phyloP scores from a whole-genome alignment of 2,797 vertebrate genomes.

The Mareca penelope region DNA sequence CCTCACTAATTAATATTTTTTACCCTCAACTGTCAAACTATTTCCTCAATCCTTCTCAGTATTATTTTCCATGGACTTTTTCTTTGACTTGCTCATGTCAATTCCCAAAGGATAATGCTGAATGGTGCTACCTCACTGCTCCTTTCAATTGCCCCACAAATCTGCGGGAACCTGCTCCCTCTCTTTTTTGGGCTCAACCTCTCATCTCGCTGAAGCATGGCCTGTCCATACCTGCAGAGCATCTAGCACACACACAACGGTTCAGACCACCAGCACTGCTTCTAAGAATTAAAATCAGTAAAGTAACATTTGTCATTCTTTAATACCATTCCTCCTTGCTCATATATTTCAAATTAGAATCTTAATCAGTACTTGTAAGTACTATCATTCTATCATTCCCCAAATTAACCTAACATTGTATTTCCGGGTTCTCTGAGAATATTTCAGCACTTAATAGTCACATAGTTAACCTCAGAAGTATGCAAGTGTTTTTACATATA shows the following conservation, averaged over 20 bases:
- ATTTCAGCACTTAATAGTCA: neutral
- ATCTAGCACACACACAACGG: neutral
- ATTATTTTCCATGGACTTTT: neutral
- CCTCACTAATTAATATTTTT: neutral
- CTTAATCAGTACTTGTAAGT: conserved; percentile 41
- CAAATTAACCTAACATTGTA: conserved; percentile 2
- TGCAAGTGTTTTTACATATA: neutral
- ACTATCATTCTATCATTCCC: neutral
- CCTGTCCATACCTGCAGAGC: neutral
- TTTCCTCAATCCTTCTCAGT: neutral
- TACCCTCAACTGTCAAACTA: neutral
- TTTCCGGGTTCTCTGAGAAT: neutral
- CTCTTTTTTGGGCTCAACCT: neutral
- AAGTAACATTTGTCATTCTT: neutral
- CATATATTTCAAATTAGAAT: conserved; percentile 11
- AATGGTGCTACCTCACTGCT: neutral
- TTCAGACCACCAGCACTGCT: neutral
- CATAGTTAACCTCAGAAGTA: neutral
- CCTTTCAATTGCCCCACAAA: neutral
- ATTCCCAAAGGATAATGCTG: neutral
- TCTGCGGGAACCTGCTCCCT: neutral
- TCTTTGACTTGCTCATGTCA: neutral
- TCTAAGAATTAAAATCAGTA: neutral
- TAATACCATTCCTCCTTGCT: neutral
- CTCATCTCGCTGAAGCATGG: neutral